Percentiles rank a stretch among this genome's conserved stretches.
Evolutionary conservation across 1,140 invertebrate genomes (phyloP).

Genomic region (Grapholita molesta): DNA sequence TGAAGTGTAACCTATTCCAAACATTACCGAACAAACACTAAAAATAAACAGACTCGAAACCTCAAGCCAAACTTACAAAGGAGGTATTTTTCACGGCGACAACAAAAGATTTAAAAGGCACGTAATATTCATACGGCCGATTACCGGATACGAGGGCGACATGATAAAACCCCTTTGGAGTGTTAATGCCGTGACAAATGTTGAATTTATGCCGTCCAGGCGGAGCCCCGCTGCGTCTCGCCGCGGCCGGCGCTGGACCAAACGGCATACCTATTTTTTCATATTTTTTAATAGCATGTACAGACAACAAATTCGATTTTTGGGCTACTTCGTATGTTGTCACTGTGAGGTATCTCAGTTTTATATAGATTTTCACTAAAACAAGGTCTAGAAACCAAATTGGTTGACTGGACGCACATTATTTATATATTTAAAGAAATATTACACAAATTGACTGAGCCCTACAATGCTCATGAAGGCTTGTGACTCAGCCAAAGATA

Average conservation of each 20-base stretch:
- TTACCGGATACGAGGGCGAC: constrained; percentile 69
- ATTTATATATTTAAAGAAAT: too few species aligned
- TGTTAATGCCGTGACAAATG: constrained; percentile 77
- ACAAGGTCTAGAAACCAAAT: too few species aligned
- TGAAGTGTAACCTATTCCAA: neutral
- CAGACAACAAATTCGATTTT: neutral
- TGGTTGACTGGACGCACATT: too few species aligned
- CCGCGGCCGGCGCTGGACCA: constrained; percentile 17
- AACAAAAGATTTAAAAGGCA: constrained; percentile 47
- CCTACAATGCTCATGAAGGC: too few species aligned
- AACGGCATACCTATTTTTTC: neutral
- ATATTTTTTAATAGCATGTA: neutral
- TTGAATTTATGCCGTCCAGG: constrained; percentile 67
- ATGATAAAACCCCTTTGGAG: constrained; percentile 71
- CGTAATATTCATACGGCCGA: constrained; percentile 50
- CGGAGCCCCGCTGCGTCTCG: constrained; percentile 51
- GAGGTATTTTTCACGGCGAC: constrained; percentile 39
- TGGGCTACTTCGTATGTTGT: too few species aligned
- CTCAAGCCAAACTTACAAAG: constrained; percentile 21
- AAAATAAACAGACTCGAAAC: constrained; percentile 14
- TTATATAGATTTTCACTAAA: too few species aligned
- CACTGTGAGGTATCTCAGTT: too few species aligned
- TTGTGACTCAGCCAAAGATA: too few species aligned
- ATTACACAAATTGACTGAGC: too few species aligned
- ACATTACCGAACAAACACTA: neutral